These are phyloP conservation scores for Drosophila maculinotata DNA, from an alignment of 2,888 invertebrate species.

Conservation along the genomic window DNA sequence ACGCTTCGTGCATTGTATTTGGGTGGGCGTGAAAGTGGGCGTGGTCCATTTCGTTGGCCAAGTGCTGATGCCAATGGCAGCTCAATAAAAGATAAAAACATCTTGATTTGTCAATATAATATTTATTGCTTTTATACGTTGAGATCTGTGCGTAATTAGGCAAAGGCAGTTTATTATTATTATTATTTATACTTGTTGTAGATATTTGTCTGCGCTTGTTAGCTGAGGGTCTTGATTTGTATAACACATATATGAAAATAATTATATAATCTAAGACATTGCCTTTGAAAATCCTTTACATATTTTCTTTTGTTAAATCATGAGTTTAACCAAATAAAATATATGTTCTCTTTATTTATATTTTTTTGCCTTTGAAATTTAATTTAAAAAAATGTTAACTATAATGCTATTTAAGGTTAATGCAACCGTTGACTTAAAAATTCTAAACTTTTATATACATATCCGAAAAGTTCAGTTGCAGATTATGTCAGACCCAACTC, in stretches of 20 bases:
- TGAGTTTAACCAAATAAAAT: too few species aligned
- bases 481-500: neutral
- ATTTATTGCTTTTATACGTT: conserved; percentile 67
- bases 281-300: too few species aligned
- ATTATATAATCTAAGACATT: too few species aligned
- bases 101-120: conserved; percentile 76
- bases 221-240: conserved; percentile 16
- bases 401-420: too few species aligned
- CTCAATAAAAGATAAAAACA: conserved; percentile 62
- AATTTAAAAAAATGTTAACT: too few species aligned
- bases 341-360: too few species aligned
- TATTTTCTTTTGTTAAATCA: too few species aligned
- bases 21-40: conserved; percentile 29
- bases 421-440: neutral
- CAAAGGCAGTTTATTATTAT: conserved; percentile 27
- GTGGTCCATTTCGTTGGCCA: conserved; percentile 17
- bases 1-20: conserved; percentile 30
- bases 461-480: neutral
- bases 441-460: neutral
- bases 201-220: conserved; percentile 19
- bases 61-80: conserved; percentile 32
- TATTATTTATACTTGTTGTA: conserved; percentile 16
- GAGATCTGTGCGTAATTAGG: conserved; percentile 49
- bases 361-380: too few species aligned
- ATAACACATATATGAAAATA: too few species aligned